Percentiles rank a stretch among this genome's conserved stretches.
Conservation (phyloP, 2,797 vertebrate genomes). For the Galagoides demidoff region DNA sequence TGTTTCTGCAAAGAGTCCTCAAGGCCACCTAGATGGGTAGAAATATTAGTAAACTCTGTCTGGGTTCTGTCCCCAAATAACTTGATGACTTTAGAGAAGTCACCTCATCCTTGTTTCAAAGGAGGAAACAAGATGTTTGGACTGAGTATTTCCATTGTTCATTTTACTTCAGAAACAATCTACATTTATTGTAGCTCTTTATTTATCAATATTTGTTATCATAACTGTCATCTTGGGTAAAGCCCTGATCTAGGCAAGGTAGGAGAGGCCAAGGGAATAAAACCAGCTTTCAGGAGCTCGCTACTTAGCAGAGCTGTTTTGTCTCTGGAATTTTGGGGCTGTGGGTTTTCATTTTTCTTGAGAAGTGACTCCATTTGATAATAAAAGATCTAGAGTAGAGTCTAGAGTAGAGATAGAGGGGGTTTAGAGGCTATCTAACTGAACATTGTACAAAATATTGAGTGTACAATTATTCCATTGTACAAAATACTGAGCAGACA, state of each 20-base stretch:
- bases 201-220: slow-evolving; percentile 6
- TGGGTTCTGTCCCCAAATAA: not conserved
- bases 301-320: not conserved
- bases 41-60: not conserved
- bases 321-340: slow-evolving; percentile 1
- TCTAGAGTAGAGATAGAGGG: not conserved
- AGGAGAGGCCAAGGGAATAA: not conserved
- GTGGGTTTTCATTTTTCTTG: not conserved
- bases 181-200: not conserved
- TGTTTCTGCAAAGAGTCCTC: slow-evolving; percentile 9
- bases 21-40: not conserved
- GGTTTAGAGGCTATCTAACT: not conserved
- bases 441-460: not conserved
- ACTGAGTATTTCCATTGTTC: not conserved
- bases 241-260: not conserved
- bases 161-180: slow-evolving; percentile 9
- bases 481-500: not conserved
- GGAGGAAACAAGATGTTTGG: not conserved
- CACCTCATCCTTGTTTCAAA: no score
- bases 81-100: not conserved
- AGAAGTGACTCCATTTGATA: not conserved
- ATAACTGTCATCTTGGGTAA: not conserved
- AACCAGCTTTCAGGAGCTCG: not conserved
- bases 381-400: not conserved
- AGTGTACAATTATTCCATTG: not conserved